phyloP scores from a whole-genome alignment of 2,797 vertebrate genomes.

The Sebastes jordani region DNA sequence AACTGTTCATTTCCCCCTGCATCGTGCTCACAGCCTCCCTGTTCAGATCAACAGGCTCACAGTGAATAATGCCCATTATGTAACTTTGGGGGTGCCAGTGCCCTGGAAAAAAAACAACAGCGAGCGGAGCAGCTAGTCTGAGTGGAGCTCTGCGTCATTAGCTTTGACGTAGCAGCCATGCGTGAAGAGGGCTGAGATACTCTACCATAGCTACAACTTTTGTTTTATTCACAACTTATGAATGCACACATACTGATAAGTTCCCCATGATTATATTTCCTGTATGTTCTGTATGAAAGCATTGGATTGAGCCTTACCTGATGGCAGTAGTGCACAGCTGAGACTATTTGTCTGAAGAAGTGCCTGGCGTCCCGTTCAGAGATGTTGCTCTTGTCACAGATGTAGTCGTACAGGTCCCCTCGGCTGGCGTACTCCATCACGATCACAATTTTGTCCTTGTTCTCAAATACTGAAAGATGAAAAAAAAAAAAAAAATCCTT shows the following conservation, averaged over 20 bases:
- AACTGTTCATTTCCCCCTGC: conserved; percentile 62
- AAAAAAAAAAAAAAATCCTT: conserved; percentile 16
- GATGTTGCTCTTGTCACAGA: conserved; percentile 88
- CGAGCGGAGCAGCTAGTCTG: neutral
- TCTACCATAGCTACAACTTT: neutral
- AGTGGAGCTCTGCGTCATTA: conserved; percentile 14
- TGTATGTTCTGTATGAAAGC: neutral
- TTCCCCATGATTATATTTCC: neutral
- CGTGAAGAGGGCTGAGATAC: neutral
- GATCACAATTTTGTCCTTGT: conserved; percentile 97
- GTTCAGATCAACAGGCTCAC: conserved; percentile 52
- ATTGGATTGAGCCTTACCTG: conserved; percentile 75
- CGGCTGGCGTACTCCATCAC: conserved; percentile 97
- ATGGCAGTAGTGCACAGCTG: conserved; percentile 94
- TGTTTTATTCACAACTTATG: neutral
- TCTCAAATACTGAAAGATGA: conserved; percentile 91
- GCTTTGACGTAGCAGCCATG: neutral
- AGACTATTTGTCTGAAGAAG: conserved; percentile 96
- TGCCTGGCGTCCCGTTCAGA: conserved; percentile 88
- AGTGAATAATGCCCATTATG: conserved; percentile 71
- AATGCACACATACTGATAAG: neutral
- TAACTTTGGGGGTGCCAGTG: conserved; percentile 59
- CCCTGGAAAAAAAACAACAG: conserved; percentile 20
- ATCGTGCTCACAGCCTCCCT: conserved; percentile 57
- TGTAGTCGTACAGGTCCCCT: conserved; percentile 95